These are phyloP conservation scores for Cochlearius cochlearius DNA, from an alignment of 2,113 vertebrate species.

Conservation along the genomic window DNA sequence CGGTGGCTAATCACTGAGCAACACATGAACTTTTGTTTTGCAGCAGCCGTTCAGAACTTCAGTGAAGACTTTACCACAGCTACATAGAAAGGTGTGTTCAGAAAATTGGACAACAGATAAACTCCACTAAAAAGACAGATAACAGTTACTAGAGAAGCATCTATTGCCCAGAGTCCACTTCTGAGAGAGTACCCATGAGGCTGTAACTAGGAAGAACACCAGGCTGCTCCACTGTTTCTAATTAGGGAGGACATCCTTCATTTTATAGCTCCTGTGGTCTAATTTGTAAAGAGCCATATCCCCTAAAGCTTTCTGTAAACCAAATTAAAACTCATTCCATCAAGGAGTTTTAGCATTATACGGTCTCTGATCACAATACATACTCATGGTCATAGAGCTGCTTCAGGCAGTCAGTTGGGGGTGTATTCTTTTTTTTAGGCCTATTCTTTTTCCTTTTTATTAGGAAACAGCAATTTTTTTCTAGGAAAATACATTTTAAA, in stretches of 20 bases:
- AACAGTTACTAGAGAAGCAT: background rate
- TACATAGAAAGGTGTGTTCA: background rate
- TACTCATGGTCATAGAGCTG: background rate
- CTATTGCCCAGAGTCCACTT: slow-evolving; percentile 5
- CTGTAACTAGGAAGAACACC: slow-evolving; percentile 37
- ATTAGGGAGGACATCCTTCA: slow-evolving; percentile 68
- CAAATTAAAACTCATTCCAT: slow-evolving; percentile 67
- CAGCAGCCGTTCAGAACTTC: background rate
- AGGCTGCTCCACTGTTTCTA: slow-evolving; percentile 55
- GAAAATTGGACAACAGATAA: background rate
- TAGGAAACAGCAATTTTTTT: slow-evolving; percentile 17
- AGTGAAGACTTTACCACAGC: background rate
- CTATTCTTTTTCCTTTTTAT: background rate
- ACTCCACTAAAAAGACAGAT: background rate
- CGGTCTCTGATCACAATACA: slow-evolving; percentile 17
- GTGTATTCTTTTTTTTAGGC: background rate
- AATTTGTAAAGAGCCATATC: slow-evolving; percentile 56
- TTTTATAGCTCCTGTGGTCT: slow-evolving; percentile 64
- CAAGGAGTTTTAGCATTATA: slow-evolving; percentile 54
- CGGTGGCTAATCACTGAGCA: background rate
- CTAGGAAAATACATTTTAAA: slow-evolving; percentile 23
- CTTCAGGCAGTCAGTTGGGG: slow-evolving; percentile 10
- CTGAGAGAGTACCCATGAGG: slow-evolving; percentile 2
- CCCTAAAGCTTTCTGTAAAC: slow-evolving; percentile 67
- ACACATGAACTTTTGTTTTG: background rate